Conservation (phyloP, 2,888 invertebrate species). For the Molorchus minor region DNA sequence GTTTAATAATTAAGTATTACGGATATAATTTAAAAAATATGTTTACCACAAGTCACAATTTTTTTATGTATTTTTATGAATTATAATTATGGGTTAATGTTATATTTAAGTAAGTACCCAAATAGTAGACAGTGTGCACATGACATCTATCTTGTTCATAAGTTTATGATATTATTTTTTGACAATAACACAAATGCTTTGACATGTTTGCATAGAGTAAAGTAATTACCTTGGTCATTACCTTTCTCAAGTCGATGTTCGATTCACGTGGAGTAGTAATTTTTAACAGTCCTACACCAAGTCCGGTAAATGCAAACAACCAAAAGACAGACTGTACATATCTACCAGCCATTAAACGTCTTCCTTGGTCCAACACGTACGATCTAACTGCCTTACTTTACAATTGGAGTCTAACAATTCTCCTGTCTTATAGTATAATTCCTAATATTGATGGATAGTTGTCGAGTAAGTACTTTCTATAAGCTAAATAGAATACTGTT, state of each 20-base stretch:
- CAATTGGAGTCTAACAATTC: constrained; percentile 68
- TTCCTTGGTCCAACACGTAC: constrained; percentile 67
- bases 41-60: no score
- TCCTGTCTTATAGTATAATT: constrained; percentile 75
- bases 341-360: constrained; percentile 60
- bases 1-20: no score
- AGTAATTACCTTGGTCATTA: no score
- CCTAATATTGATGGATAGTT: constrained; percentile 73
- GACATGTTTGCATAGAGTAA: no score
- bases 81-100: no score
- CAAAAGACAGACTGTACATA: constrained; percentile 66
- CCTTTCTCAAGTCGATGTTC: constrained; percentile 45
- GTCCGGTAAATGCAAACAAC: constrained; percentile 68
- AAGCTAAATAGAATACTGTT: no score
- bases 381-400: constrained; percentile 66
- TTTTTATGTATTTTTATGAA: no score
- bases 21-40: no score
- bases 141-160: constrained; percentile 4
- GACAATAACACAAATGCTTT: not conserved
- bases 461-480: constrained; percentile 73
- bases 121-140: no score
- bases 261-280: constrained; percentile 66
- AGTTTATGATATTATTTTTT: constrained; percentile 14
- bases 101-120: no score
- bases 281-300: constrained; percentile 70